Base-by-base conservation (phyloP, 2,113 vertebrate genomes). In the Delphinapterus leucas region DNA sequence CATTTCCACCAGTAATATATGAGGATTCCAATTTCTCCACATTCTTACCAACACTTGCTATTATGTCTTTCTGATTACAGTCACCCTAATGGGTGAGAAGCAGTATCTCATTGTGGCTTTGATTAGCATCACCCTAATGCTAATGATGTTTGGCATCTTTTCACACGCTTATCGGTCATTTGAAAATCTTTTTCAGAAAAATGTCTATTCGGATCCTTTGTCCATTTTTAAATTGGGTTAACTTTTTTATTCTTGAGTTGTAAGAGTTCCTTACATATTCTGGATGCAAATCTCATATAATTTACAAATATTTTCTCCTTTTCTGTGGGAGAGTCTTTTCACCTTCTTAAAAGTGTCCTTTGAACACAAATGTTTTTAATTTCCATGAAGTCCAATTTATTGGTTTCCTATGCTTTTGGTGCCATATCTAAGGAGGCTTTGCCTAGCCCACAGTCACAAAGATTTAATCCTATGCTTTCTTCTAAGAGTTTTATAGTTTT, bases 401-500 rank as follows among this genome's bases (percentile, higher is more conserved):
- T 82, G 20, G 38, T 49, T 85, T 63, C 41, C 85, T 61, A 20
- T 92, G 65, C 15, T 77, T 92, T 71, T 88, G 58, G 47, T 83
- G 55, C 25, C 63, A 58, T 33, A 90, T 31, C 26, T 90, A 63
- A 95, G 61, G 71, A 71, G 55, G 60, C 36, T 81, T 84, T 77
- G 55, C 58, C 79, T 67, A 88, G 63, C 7, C n/a, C n/a, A 92
- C 49, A 67, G 31, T 33, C 28, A 25, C 63, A 67, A 84, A 73
- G 55, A 71, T 88, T 60, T 94, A 92, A 17, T 90, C 21, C 76
- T 73, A 67, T 38, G 47, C 76, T 88, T 95, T 94, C 95, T 89
- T 83, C 38, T 76, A 85, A 68, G 73, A 61, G n/a, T 90, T 94
- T 41, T 88, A 63, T 13, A 77, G 26, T 87, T 77, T 93, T 60